Base-by-base conservation (phyloP, 2,888 invertebrate species). In the Beris chalybata region DNA sequence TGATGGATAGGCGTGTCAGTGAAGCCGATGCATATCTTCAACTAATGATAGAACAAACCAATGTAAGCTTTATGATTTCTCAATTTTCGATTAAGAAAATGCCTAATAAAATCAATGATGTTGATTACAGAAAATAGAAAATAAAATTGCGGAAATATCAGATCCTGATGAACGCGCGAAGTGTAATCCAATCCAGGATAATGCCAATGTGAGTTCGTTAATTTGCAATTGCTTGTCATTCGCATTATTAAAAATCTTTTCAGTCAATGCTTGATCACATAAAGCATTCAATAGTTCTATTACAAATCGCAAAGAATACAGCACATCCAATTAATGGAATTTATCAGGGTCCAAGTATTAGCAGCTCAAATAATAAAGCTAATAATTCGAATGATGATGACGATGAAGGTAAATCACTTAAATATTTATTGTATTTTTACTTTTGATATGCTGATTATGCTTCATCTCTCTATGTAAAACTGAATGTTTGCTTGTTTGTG, bases 221-320 rank as follows among this genome's bases (percentile, higher is more conserved):
- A 48, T 11, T 56, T 38, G 13, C n/a, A 56, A 54, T n/a, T 59
- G 47, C 22, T 48, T 48, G 48, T 15, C 48, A 15, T 48, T 48
- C 12, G 22, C 22, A 58, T 44, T 45, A 7, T 58, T 50, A 38
- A 38, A 38, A 38, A 5, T 38, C 38, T 67, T 66, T 71, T 69
- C 84, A 95, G 91, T 89, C 88, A 70, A 93, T 97, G 90, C 86
- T 98, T 81, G 97, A 98, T 83, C 92, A 96, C 75, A 93, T 98
- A 72, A 98, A 98, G 84, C 97, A 98, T 86, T 93, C 97, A 76
- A 98, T 98, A 83, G 96, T 98, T 72, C 89, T 96, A 76, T 86
- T 98, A 74, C 97, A 98, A 87, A 97, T 97, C 80, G 95, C 97
- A 74, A 97, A 97, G 91, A 94, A 94, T 81, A 93, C 93, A 74